phyloP scores from a whole-genome alignment of 2,113 vertebrate genomes.

The Corythaixoides concolor region DNA sequence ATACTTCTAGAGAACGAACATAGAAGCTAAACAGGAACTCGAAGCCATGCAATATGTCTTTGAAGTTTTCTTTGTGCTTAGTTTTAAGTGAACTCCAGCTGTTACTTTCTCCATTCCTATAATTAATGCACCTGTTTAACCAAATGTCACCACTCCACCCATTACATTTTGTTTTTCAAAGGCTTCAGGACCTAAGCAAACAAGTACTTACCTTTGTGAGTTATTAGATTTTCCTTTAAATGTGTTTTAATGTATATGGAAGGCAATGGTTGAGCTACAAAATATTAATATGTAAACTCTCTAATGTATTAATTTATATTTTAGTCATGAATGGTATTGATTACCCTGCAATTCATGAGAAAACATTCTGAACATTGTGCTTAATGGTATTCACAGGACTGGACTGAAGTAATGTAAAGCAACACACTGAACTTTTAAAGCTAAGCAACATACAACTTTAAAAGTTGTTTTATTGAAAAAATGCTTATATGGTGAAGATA shows the following conservation, averaged over 20 bases:
- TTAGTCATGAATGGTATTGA: background rate
- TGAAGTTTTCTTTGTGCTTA: background rate
- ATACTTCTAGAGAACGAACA: background rate
- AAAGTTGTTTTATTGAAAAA: background rate
- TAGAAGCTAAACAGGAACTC: background rate
- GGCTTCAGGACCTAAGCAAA: background rate
- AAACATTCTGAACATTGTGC: background rate
- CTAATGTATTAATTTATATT: background rate
- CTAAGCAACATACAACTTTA: background rate
- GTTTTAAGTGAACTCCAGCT: background rate
- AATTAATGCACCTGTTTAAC: conserved; percentile 6
- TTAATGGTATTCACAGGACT: background rate
- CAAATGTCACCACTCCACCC: background rate
- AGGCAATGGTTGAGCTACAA: background rate
- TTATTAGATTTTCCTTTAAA: background rate
- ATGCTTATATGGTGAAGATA: background rate
- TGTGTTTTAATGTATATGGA: background rate
- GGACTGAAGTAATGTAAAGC: background rate
- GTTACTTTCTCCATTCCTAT: conserved; percentile 8
- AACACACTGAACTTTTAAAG: background rate
- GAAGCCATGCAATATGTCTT: background rate
- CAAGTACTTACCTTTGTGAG: background rate
- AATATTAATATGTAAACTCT: background rate
- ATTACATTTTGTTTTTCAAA: background rate
- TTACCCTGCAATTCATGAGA: background rate